Evolutionary conservation across 2,888 invertebrate species (phyloP).

Genomic region (Liodrosophila aerea): DNA sequence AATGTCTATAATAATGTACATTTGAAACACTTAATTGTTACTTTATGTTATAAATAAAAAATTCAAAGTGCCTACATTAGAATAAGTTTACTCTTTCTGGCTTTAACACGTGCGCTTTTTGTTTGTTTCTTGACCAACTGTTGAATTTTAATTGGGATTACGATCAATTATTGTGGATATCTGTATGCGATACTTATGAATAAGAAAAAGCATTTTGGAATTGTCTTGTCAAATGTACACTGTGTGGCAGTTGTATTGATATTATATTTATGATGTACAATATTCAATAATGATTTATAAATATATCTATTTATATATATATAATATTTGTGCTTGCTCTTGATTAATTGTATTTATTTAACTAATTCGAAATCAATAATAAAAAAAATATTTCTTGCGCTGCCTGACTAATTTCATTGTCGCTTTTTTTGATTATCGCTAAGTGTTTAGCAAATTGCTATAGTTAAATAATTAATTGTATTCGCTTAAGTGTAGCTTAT

Average conservation of each 20-base stretch:
- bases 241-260: slow-evolving; percentile 36
- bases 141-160: slow-evolving; percentile 60
- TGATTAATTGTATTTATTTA: slow-evolving; percentile 55
- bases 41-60: slow-evolving; percentile 50
- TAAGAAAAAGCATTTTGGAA: slow-evolving; percentile 55
- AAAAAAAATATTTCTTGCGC: slow-evolving; percentile 50
- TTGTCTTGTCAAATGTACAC: slow-evolving; percentile 41
- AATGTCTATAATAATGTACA: slow-evolving; percentile 62
- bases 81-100: slow-evolving; percentile 50
- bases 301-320: slow-evolving; percentile 24
- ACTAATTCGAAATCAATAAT: slow-evolving; percentile 52
- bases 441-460: slow-evolving; percentile 37
- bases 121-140: slow-evolving; percentile 29
- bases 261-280: slow-evolving; percentile 29
- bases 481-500: slow-evolving; percentile 15
- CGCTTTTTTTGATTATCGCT: slow-evolving; percentile 69
- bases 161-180: slow-evolving; percentile 45
- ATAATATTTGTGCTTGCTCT: slow-evolving; percentile 39
- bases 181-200: slow-evolving; percentile 33
- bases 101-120: slow-evolving; percentile 65
- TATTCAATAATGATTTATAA: slow-evolving; percentile 26
- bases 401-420: slow-evolving; percentile 66
- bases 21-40: slow-evolving; percentile 66
- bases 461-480: slow-evolving; percentile 15
- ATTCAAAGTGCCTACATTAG: slow-evolving; percentile 59